Evolutionary conservation across 1,140 invertebrate species (phyloP), one percentile per base, ranked within the genome.

Genomic region (Nasonia longicornis): DNA sequence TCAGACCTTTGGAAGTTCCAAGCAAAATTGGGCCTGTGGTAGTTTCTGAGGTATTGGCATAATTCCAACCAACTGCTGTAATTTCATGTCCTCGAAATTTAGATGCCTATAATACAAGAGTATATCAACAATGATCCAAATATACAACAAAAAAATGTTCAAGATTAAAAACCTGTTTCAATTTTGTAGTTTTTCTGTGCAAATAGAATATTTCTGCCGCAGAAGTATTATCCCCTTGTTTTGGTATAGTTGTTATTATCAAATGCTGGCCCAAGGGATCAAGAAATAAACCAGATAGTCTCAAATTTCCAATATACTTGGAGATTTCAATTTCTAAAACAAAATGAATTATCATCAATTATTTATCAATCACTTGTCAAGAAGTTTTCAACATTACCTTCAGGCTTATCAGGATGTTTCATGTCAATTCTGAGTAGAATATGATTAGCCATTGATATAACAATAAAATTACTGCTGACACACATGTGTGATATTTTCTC

Each of bases 61-160:
- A 93, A 91, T 97, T 98, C 95, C 97, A 99, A 0, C 94, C 97
- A 1, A 99, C 95, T 73, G 96, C 94, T 20, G 97, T 98, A 45
- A 99, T 95, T 87, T 97, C 94, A 90, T 97, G 95, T 71, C 95
- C 96, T 84, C 94, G 93, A 77, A 96, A 94, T 89, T 95, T 95
- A 48, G 91, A 90, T 38, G 91, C 84, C 91, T 92, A 83, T 86
- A 84, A 64, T 82, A 71, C 52, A 79, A n/a, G n/a, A 64, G 58
- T 2, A 74, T 22, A 20, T 64, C 67, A 77, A 71, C 72, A 77
- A 52, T 35, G 31, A 35, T 67, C 35, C 83, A 42, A 12, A 29
- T 67, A 11, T n/a, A 67, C 26, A 29, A n/a, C 2, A 67, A 29
- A 3, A 48, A 63, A 64, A 52, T 58, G 48, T 67, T 29, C 3